Conservation (phyloP, 1,140 invertebrate species). For the Lepidurus arcticus region DNA sequence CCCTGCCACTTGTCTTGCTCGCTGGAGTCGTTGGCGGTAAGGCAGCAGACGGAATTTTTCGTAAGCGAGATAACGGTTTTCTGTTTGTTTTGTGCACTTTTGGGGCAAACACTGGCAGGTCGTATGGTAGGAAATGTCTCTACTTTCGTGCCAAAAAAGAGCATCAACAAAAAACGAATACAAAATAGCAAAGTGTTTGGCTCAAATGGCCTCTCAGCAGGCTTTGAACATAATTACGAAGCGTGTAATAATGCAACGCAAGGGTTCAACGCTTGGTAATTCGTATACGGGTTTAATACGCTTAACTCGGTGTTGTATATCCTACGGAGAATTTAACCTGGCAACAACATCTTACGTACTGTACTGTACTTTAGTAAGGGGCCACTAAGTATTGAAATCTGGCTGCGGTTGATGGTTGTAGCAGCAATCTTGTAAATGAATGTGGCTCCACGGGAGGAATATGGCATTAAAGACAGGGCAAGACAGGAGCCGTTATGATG, state of each 20-base stretch:
- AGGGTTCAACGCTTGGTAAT: not conserved
- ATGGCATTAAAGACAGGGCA: not conserved
- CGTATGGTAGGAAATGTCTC: no score
- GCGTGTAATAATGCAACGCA: slow-evolving; percentile 5
- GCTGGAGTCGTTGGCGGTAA: no score
- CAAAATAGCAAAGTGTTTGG: no score
- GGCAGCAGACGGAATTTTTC: no score
- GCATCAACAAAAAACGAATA: no score
- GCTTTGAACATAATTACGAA: not conserved
- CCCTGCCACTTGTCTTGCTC: no score
- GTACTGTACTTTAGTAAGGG: no score
- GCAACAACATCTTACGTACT: not conserved
- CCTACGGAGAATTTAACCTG: not conserved
- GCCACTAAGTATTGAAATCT: not conserved
- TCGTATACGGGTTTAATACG: not conserved
- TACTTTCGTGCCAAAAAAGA: no score
- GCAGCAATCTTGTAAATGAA: not conserved
- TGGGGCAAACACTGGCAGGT: no score
- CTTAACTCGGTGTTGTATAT: not conserved
- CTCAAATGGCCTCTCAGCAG: not conserved
- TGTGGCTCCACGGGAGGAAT: slow-evolving; percentile 7
- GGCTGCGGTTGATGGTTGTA: not conserved
- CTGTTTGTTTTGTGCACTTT: no score
- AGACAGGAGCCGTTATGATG: not conserved
- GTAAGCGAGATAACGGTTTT: no score